A percentile compares a stretch with the other conserved stretches of the same genome.
Evolutionary conservation across 1,140 invertebrate species (phyloP).

Genomic region (Microplitis demolitor): DNA sequence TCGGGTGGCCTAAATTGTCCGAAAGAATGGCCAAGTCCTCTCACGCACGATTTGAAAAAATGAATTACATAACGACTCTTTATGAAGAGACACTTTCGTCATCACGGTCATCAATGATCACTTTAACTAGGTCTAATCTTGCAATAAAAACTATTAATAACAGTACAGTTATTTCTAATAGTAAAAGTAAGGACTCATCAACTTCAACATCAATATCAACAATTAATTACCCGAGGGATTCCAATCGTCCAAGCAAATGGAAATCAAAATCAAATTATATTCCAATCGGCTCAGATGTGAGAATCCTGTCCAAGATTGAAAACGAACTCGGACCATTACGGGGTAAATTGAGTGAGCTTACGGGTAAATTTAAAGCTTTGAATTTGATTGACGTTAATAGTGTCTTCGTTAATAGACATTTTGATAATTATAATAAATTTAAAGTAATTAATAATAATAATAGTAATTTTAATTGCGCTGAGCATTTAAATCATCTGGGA

Average conservation of each 20-base stretch:
- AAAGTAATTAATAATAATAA: not conserved
- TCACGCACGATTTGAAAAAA: conserved; percentile 4
- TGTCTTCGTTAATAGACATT: not conserved
- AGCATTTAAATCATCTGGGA: not conserved
- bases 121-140: not conserved
- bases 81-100: not conserved
- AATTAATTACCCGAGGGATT: not conserved
- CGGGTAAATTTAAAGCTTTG: conserved; percentile 33
- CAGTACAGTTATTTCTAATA: not conserved
- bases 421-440: not conserved
- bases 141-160: too few species aligned
- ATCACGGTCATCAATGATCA: not conserved
- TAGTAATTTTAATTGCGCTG: not conserved
- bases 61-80: not conserved
- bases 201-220: not conserved
- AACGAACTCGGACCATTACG: conserved; percentile 36
- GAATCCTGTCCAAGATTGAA: conserved; percentile 35
- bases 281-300: conserved; percentile 19
- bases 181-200: not conserved
- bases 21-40: not conserved
- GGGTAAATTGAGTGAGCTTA: conserved; percentile 34
- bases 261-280: not conserved
- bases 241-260: not conserved
- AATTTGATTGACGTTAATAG: conserved; percentile 15
- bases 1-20: not conserved